Evolutionary conservation across 2,888 invertebrate genomes (phyloP), one percentile per base, ranked within the genome.

Genomic region (Hecatera dysodea): DNA sequence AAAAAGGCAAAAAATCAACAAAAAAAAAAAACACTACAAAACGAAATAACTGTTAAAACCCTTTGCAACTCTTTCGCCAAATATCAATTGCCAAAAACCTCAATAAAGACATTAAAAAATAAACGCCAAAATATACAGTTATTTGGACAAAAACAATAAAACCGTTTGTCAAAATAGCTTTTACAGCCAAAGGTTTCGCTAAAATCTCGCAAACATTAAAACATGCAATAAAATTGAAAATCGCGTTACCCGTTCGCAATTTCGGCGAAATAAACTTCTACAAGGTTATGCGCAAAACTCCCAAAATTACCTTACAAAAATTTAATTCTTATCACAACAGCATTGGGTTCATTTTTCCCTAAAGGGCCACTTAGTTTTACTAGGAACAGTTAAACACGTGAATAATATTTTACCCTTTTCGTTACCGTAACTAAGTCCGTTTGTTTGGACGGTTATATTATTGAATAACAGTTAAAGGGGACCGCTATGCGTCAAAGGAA

Each of bases 401-500:
- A 87, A 87, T 86, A 89, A 57, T 81, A 89, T 90, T 93, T 92
- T 90, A 94, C 93, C 93, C 94, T 92, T 83, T 94, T 92, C 88
- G 84, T 89, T 89, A 92, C 93, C 92, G 93, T 94, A 93, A 91
- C 91, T 90, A 89, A 88, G 88, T 90, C 91, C 88, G 92, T 93
- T 88, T 90, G 90, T 91, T 77, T 83, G 78, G 88, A 92, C 91
- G 86, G 89, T 90, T 88, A 68, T 73, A 59, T 44, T 74, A 87
- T 89, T 90, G 85, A 90, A 89, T 90, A 90, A 90, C 89, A 83
- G 90, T 89, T 87, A 89, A 93, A 44, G 93, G 89, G 91, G 83
- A 92, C 95, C 95, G 95, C 95, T 95, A 93, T 86, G 84, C 83
- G 81, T 90, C 87, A 90, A 90, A 89, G 80, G 79, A 86, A 93